Base-by-base conservation (phyloP, 2,888 invertebrate genomes). In the Stenolophus ochropezus region DNA sequence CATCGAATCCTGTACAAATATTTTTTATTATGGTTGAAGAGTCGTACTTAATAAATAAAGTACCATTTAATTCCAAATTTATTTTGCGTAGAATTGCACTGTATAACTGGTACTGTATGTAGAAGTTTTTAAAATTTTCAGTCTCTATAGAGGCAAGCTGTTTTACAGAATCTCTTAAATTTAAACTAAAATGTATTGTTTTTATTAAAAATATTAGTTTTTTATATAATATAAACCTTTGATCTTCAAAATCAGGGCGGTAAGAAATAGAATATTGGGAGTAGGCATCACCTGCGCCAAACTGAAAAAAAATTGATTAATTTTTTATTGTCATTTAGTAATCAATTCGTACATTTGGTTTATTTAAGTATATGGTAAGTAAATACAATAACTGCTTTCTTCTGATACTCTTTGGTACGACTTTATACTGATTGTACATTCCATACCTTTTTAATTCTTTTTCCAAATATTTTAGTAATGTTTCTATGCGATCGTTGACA, bases 21-120 rank as follows among this genome's bases (percentile, higher is more conserved):
- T 25, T 4, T 14, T 65, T 65, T 27, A 25, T 8, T 56, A 6
- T 56, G n/a, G 21, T 21, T 56, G 8, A 56, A n/a, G n/a, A n/a
- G n/a, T n/a, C n/a, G n/a, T n/a, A n/a, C n/a, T n/a, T n/a, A n/a
- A n/a, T n/a, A 56, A 56, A 16, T 56, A 11, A 21, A 11, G 8
- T 69, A 27, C 65, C 65, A 16, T 33, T 27, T 69, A 69, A 69
- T 69, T 69, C 65, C 16, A 6, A 6, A 18, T 69, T 27, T 18
- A 69, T 69, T 33, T 33, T n/a, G 27, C 18, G 16, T 18, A 69
- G 21, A 18, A 69, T 69, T 33, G 14, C 18, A 11, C 65, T 33
- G 18, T 69, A 69, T 69, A 69, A 33, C 18, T 69, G 33, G 33
- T 61, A 61, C n/a, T 33, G 65, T 11, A 69, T 6, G 2, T 33